Evolutionary conservation across 2,113 vertebrate genomes (phyloP).

Genomic region (Pheucticus melanocephalus): DNA sequence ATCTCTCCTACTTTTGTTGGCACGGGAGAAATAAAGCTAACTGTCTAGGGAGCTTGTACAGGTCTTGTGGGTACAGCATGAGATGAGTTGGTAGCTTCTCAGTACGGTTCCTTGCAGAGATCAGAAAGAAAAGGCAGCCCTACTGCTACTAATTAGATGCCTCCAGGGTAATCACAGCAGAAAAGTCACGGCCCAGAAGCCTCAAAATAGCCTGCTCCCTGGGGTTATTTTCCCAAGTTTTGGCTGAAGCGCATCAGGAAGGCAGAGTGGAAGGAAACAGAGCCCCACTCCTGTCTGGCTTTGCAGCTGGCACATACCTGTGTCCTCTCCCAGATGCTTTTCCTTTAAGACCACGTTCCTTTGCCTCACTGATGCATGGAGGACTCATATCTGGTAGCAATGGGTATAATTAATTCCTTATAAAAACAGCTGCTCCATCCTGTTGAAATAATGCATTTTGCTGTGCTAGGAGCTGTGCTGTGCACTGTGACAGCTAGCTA

Average conservation of each 20-base stretch:
- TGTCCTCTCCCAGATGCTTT: neutral
- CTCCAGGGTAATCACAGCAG: conserved; percentile 1
- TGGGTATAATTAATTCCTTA: conserved; percentile 34
- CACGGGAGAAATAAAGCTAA: conserved; percentile 1
- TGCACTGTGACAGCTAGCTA: neutral
- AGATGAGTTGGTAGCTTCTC: conserved; percentile 12
- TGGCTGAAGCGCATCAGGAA: neutral
- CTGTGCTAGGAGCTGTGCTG: neutral
- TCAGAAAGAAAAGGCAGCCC: conserved; percentile 1
- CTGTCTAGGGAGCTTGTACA: neutral
- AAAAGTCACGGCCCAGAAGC: neutral
- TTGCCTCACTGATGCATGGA: neutral
- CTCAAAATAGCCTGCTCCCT: conserved; percentile 19
- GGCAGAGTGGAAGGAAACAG: neutral
- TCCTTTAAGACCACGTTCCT: neutral
- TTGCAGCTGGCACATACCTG: neutral
- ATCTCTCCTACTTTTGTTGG: conserved; percentile 8
- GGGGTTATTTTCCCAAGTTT: neutral
- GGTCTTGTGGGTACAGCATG: neutral
- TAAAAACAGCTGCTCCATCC: conserved; percentile 19
- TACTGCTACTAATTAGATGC: neutral
- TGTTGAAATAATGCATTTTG: neutral
- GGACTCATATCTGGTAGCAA: neutral
- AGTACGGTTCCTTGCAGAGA: neutral
- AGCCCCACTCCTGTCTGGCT: neutral